Evolutionary conservation across 2,797 vertebrate genomes (phyloP), one percentile per base, ranked within the genome.

Genomic region (Trachurus trachurus): DNA sequence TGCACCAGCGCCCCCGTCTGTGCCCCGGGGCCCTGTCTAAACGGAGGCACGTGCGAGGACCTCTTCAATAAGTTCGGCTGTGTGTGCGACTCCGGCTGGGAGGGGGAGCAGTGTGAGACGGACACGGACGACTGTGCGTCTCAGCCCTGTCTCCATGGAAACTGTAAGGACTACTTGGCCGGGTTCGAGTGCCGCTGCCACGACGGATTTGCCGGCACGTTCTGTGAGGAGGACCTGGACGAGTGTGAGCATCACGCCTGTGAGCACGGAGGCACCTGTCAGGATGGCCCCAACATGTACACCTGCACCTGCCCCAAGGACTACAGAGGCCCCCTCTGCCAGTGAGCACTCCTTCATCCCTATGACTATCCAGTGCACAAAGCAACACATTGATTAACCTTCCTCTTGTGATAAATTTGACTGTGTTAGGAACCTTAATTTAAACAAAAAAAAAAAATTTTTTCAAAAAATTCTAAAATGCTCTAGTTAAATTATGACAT

Each of bases 151-250:
- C 76, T 93, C 3, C 94, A 96, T 0, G 98, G 98, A 37, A 78
- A 50, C 74, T 99, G 98, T 47, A 87, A 80, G 0, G 95, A 96
- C 10, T 92, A 84, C 3, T 88, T 96, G 0, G 96, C 94, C 0
- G 94, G 94, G 0, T 98, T 96, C 22, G 92, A 95, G 89, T 99
- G 98, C 16, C 86, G 74, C 0, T 99, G 98, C 82, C 85, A 92
- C 44, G 89, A 90, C 0, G 98, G 98, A 1, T 98, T 95, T 34
- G 87, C 82, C 0, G 98, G 97, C 5, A 90, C 80, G 2, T 91
- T 87, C 63, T 99, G 98, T 9, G 93, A 96, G 4, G 90, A 93
- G 74, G 94, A 97, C 1, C 72, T 96, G 0, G 93, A 98, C 0
- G 96, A 98, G 74, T 98, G 97, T 3, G 87, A 95, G 67, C 90